A percentile compares a stretch with the other conserved stretches of the same genome.
These are phyloP conservation scores for Xylota segnis DNA, from an alignment of 2,888 invertebrate species.

Conservation along the genomic window DNA sequence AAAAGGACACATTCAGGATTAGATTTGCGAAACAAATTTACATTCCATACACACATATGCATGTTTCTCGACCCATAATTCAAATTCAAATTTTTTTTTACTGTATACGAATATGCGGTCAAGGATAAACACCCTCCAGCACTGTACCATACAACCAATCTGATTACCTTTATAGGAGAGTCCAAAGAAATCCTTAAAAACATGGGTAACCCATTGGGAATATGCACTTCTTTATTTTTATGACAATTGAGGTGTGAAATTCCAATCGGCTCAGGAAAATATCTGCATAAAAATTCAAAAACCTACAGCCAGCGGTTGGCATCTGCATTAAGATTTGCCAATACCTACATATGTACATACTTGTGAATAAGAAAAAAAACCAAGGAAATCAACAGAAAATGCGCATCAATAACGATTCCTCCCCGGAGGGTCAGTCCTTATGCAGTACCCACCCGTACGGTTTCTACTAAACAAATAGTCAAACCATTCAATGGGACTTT, in stretches of 20 bases:
- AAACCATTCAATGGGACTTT: slow-evolving; percentile 42
- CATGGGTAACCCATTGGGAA: slow-evolving; percentile 39
- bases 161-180: slow-evolving; percentile 40
- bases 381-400: slow-evolving; percentile 50
- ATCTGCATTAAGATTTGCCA: slow-evolving; percentile 44
- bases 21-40: slow-evolving; percentile 53
- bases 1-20: slow-evolving; percentile 56
- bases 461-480: slow-evolving; percentile 47
- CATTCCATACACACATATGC: background rate
- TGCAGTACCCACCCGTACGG: slow-evolving; percentile 22
- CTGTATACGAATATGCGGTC: slow-evolving; percentile 50
- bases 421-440: slow-evolving; percentile 46
- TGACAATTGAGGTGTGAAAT: slow-evolving; percentile 67
- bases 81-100: slow-evolving; percentile 11
- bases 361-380: background rate
- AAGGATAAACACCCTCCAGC: slow-evolving; percentile 51
- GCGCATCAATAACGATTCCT: slow-evolving; percentile 48
- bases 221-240: slow-evolving; percentile 32
- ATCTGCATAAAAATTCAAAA: slow-evolving; percentile 59
- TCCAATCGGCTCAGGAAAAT: slow-evolving; percentile 24
- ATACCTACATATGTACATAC: background rate
- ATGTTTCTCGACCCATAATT: slow-evolving; percentile 36
- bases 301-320: background rate
- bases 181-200: slow-evolving; percentile 12
- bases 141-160: slow-evolving; percentile 38